Base-by-base conservation (phyloP, 2,113 vertebrate species). In the Zosterops pallidus region DNA sequence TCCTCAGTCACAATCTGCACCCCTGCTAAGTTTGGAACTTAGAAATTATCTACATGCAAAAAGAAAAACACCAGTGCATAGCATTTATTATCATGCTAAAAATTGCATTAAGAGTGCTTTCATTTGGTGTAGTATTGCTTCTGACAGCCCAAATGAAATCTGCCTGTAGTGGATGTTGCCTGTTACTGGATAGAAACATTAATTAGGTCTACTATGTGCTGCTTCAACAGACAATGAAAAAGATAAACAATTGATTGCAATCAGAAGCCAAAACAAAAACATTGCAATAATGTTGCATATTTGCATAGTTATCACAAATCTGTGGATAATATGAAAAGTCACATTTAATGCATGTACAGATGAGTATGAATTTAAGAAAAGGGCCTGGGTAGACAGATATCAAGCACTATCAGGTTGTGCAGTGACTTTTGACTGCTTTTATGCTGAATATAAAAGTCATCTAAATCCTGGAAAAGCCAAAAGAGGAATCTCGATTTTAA, bases 191-290 rank as follows among this genome's bases (percentile, higher is more conserved):
- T 84, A 64, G 72, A 91, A 94, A 63, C 52, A 64, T 81, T 91
- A 84, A 74, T 82, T 91, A 74, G 19, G 17, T 89, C 22, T 53
- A 42, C 17, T 81, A 46, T 14, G 6, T 35, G 74, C 42, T 78
- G 72, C 64, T 89, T 42, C 89, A 91, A 62, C 64, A 81, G 77
- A 68, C 15, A 63, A 29, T 78, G 81, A 62, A 83, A 79, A 82
- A 50, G 60, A 65, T 70, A 89, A 91, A 81, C 77, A 84, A 50
- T 19, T 80, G 64, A 94, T 91, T 94, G 77, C 86, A 95, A 92
- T 92, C 95, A 94, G 75, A 91, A 68, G 20, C 49, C 46, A 49
- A 94, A 90, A 69, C 50, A 91, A 84, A 92, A 92, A 33, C 39
- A 68, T 44, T 78, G 42, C 33, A 78, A 65, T 74, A 65, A 49